Evolutionary conservation across 2,113 vertebrate genomes (phyloP), one percentile per base, ranked within the genome.

Genomic region (Phrynocephalus versicolor): DNA sequence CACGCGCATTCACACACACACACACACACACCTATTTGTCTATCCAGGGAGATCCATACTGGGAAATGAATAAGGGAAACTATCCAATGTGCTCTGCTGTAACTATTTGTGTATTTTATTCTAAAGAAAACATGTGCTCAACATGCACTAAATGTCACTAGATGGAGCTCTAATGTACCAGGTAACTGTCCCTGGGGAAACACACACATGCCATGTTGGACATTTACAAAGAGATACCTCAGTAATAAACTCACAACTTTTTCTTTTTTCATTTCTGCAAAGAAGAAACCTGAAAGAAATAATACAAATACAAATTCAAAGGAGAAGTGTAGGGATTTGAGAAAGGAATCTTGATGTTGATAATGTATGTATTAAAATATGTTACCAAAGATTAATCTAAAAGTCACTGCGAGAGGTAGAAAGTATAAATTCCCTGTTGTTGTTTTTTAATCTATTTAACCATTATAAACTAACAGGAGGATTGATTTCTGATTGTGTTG

Each of bases 81-180:
- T 82, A 62, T 41, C 16, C 67, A 72, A 3, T 64, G 39, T 67
- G 58, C 18, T 62, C 30, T 37, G 57, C 21, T 62, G 19, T 23
- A 79, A 13, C 75, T 58, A n/a, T 76, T 12, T 57, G 45, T 75
- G 18, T 62, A 62, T 51, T 27, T 67, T 30, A 30, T 55, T 85
- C 88, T 83, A 72, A 84, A 79, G 13, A 0, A 23, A 5, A 2
- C 10, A 79, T n/a, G 15, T 58, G 73, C 75, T 83, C 33, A 77
- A 88, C 39, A 13, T 25, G 30, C 55, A 79, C 0, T 1, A 18
- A 1, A 45, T 6, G 77, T 86, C 94, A 89, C 92, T 92, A 94
- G 94, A 82, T 93, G 94, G 94, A 92, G 94, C 94, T 94, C 92
- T 88, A 90, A 91, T 87, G 92, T 90, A 57, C 83, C 82, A 86